These are phyloP conservation scores for Rhyzopertha dominica DNA, from an alignment of 1,140 invertebrate genomes.

Conservation along the genomic window DNA sequence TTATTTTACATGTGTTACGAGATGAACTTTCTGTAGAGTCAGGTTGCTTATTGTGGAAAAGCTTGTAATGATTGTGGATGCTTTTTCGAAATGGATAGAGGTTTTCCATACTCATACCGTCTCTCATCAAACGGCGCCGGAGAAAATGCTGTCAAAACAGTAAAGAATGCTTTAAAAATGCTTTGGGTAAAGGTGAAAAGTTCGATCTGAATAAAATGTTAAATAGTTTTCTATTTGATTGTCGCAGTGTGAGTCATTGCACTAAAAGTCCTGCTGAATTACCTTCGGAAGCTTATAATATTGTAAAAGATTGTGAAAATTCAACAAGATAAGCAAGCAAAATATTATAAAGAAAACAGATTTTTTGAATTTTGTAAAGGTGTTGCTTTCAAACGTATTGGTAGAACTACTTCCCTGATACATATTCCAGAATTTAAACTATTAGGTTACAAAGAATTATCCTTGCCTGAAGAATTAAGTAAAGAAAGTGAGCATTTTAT, in stretches of 20 bases:
- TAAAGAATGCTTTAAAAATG: conserved; percentile 34
- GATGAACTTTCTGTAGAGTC: neutral
- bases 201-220: conserved; percentile 19
- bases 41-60: conserved; percentile 4
- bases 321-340: neutral
- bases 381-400: conserved; percentile 1
- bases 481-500: too few relatives aligned
- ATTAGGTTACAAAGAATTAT: too few relatives aligned
- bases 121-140: conserved; percentile 29
- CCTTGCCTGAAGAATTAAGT: too few relatives aligned
- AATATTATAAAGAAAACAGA: neutral
- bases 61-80: too few relatives aligned
- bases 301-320: neutral
- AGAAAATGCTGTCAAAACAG: conserved; percentile 34
- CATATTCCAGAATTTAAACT: conserved; percentile 6
- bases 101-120: conserved; percentile 22
- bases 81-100: too few relatives aligned
- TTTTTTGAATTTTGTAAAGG: neutral
- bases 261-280: conserved; percentile 13
- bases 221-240: conserved; percentile 27
- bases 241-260: conserved; percentile 30
- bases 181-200: conserved; percentile 9
- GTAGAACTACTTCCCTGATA: conserved; percentile 5
- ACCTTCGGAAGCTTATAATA: neutral
- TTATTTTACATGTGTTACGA: conserved; percentile 5